Percentiles rank a stretch among this genome's conserved stretches.
phyloP scores from a whole-genome alignment of 2,888 invertebrate species.

The Limnephilus rhombicus region DNA sequence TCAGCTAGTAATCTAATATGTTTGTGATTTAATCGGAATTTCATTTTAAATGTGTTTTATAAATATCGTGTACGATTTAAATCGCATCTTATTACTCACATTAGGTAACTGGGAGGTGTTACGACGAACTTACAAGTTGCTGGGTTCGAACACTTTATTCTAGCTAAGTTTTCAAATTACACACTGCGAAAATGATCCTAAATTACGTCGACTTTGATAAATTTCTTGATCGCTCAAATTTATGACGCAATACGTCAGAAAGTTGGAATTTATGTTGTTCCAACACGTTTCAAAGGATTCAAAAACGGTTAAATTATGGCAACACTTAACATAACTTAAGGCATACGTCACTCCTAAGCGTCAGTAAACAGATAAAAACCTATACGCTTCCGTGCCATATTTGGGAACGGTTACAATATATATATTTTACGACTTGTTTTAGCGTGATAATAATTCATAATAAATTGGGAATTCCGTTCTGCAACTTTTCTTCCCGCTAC shows the following conservation, averaged over 20 bases:
- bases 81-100: background rate
- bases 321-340: constrained; percentile 38
- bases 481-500: too few relatives aligned
- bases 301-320: constrained; percentile 46
- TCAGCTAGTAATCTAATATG: too few relatives aligned
- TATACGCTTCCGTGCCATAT: background rate
- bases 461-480: background rate
- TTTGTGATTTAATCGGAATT: background rate
- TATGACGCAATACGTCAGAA: constrained; percentile 45
- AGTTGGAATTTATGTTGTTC: constrained; percentile 45
- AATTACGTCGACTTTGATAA: constrained; percentile 43
- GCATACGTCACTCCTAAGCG: constrained; percentile 14
- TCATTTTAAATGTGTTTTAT: background rate
- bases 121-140: background rate
- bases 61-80: background rate
- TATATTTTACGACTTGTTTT: background rate
- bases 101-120: background rate
- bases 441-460: background rate
- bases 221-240: constrained; percentile 47
- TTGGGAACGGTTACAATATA: background rate
- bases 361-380: background rate
- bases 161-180: constrained; percentile 40
- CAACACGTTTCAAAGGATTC: constrained; percentile 30
- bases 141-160: constrained; percentile 26
- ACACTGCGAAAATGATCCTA: constrained; percentile 17